Evolutionary conservation across 2,888 invertebrate species (phyloP), one percentile per base, ranked within the genome.

Genomic region (Gisinianus flammeolus): DNA sequence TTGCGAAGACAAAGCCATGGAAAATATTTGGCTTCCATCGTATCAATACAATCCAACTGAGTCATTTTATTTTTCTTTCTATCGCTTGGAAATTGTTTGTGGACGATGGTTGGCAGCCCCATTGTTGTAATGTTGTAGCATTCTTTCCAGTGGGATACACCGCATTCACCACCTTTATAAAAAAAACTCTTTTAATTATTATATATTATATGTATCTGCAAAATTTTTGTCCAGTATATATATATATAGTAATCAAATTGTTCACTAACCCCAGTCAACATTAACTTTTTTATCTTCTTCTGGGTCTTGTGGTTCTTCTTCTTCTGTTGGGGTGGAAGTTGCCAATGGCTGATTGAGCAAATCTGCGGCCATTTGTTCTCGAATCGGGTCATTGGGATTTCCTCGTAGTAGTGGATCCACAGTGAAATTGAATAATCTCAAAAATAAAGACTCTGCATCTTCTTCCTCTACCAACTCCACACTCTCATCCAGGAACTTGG

Each of bases 1-100:
- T 82, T 83, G 22, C 64, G 72, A 24, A 83, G 73, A 56, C 83
- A 83, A 12, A 82, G 62, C 77, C 77, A 77, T 28, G 77, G 77
- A 44, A 77, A 77, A 66, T 77, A 58, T 19, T 64, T 66, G 10
- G 71, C 66, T 71, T 77, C 64, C 77, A 71, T 70, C 1, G 69
- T n/a, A n/a, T n/a, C n/a, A n/a, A n/a, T 71, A 26, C 77, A 77
- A 31, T 77, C 71, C 64, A 77, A 26, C 35, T 64, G 71, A 1
- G 64, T 71, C 31, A 12, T 24, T 4, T 26, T 26, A 64, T 71
- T 71, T 22, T 72, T 77, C 31, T 77, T 77, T 28, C 24, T 28
- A 12, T 76, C 76, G 24, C 31, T 22, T 19, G 77, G 77, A 28
- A 52, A 71, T 6, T 22, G 26, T 10, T 58, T 70, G 22, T 71